Conservation (phyloP, 92 coral and sea anemone species). For the Desmophyllum pertusum region DNA sequence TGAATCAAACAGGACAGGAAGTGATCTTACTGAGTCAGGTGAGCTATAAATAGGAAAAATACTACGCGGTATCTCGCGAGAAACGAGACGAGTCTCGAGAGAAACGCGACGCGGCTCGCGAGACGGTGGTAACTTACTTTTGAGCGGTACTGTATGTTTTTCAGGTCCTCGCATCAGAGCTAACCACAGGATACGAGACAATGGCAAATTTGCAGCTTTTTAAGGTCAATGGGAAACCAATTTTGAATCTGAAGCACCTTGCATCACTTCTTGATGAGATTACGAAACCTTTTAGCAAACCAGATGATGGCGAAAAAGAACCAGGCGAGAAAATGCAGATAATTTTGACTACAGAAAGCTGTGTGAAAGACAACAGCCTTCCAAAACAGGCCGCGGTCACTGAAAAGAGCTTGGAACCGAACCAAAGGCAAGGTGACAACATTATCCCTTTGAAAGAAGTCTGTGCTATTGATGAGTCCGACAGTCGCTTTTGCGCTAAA, state of each 20-base stretch:
- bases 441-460: conserved; percentile 27
- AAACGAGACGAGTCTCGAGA: too few species aligned
- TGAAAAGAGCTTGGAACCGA: conserved; percentile 22
- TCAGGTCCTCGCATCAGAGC: conserved; percentile 85
- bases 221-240: conserved; percentile 81
- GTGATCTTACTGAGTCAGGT: conserved; percentile 87
- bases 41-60: too few species aligned
- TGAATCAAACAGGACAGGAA: conserved; percentile 87
- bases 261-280: conserved; percentile 77
- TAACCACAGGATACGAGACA: conserved; percentile 88
- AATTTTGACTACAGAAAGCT: not conserved
- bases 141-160: conserved; percentile 45
- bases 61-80: too few species aligned
- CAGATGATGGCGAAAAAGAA: conserved; percentile 4
- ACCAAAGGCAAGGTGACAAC: conserved; percentile 20
- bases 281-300: conserved; percentile 59
- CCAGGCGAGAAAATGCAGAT: conserved; percentile 1
- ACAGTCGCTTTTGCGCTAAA: conserved; percentile 43
- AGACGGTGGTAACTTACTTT: conserved; percentile 37
- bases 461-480: conserved; percentile 27
- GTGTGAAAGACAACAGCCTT: conserved; percentile 14
- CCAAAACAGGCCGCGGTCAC: conserved; percentile 36
- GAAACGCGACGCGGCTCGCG: too few species aligned
- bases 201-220: conserved; percentile 82
- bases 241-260: conserved; percentile 77